These are phyloP conservation scores for Todiramphus chloris DNA, from an alignment of 2,113 vertebrate genomes.

Conservation along the genomic window DNA sequence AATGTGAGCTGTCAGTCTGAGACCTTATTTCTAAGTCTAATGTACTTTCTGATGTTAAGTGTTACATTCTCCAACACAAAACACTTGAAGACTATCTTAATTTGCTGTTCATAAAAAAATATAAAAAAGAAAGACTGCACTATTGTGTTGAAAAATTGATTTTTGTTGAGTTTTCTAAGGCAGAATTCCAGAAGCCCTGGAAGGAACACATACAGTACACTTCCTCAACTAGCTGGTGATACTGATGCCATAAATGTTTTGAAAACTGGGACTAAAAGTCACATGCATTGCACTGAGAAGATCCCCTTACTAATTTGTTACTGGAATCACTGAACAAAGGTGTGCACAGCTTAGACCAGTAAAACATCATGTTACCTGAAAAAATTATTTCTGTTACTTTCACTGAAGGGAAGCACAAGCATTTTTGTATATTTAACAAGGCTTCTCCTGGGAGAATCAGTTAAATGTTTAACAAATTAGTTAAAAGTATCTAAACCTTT, in stretches of 20 bases:
- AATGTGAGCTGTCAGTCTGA: neutral
- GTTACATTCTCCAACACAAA: neutral
- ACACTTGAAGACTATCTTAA: neutral
- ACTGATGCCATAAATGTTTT: neutral
- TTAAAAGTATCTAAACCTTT: neutral
- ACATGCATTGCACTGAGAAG: neutral
- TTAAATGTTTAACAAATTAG: neutral
- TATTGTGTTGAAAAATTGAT: neutral
- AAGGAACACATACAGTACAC: neutral
- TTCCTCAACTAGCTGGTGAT: neutral
- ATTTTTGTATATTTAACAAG: neutral
- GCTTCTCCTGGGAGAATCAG: neutral
- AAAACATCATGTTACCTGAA: neutral
- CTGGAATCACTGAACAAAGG: neutral
- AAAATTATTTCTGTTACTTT: neutral
- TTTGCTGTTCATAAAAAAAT: neutral
- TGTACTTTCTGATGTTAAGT: neutral
- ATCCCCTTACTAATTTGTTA: neutral
- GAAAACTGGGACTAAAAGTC: neutral
- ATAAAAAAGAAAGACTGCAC: no score
- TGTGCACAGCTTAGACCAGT: no score
- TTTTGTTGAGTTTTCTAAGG: neutral
- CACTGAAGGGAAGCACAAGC: neutral
- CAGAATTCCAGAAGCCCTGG: neutral
- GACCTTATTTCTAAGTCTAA: neutral